Percentiles rank a stretch among this genome's conserved stretches.
phyloP scores from a whole-genome alignment of 2,797 vertebrate genomes.

The Rhynchotus rufescens region DNA sequence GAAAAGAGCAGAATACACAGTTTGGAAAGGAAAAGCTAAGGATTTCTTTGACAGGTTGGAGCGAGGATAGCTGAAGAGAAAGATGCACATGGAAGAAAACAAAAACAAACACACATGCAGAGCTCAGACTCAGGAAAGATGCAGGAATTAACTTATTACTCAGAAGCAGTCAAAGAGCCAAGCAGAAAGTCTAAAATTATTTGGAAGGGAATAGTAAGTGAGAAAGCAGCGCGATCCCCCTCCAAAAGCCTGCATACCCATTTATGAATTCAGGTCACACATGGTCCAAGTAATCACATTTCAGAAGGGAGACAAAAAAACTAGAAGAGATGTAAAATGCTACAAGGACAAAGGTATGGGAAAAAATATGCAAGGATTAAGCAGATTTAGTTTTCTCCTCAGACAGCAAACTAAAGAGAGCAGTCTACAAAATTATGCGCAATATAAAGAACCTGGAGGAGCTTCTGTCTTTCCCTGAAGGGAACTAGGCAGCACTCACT shows the following conservation, averaged over 20 bases:
- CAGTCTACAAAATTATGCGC: neutral
- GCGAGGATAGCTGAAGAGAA: neutral
- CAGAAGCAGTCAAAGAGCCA: neutral
- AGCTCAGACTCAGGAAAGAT: neutral
- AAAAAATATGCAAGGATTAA: constrained; percentile 38
- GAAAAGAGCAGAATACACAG: neutral
- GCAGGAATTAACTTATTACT: neutral
- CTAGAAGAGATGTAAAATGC: neutral
- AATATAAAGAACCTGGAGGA: neutral
- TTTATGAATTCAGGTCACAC: neutral
- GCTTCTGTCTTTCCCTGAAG: neutral
- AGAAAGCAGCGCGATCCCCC: neutral
- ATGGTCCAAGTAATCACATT: neutral
- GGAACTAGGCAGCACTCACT: neutral
- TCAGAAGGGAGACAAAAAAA: neutral
- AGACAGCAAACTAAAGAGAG: neutral
- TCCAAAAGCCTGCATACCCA: neutral
- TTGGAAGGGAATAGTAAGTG: neutral
- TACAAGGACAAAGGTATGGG: neutral
- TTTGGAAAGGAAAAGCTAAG: neutral
- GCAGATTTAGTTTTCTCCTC: constrained; percentile 24
- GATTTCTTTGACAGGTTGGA: neutral
- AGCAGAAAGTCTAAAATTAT: neutral
- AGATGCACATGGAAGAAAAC: neutral
- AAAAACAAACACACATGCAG: neutral